A percentile compares a stretch with the other conserved stretches of the same genome.
These are phyloP conservation scores for Drosophila suzukii DNA, from an alignment of 1,140 invertebrate genomes.

Conservation along the genomic window DNA sequence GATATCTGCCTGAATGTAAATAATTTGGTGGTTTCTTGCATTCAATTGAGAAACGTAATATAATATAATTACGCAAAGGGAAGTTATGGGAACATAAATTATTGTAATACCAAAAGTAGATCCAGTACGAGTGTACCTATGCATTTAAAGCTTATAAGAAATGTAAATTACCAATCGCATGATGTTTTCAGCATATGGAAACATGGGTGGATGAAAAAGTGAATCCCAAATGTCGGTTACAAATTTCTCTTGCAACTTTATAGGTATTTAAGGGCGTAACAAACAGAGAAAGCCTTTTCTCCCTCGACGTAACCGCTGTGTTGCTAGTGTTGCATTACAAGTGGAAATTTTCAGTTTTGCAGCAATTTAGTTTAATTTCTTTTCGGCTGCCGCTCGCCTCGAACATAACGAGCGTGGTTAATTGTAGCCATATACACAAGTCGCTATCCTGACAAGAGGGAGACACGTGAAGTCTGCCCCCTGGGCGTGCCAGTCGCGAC, in stretches of 20 bases:
- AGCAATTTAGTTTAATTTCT: constrained; percentile 79
- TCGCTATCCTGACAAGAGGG: constrained; percentile 47
- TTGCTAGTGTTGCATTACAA: constrained; percentile 72
- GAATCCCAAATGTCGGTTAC: not conserved
- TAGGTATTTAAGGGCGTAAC: constrained; percentile 7
- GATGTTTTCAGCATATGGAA: too few species aligned
- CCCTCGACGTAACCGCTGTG: constrained; percentile 13
- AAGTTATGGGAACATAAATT: too few species aligned
- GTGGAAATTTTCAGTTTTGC: constrained; percentile 70
- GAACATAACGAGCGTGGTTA: constrained; percentile 77
- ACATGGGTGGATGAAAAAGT: not conserved
- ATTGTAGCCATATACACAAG: constrained; percentile 61
- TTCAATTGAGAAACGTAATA: too few species aligned
- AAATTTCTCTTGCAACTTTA: not conserved
- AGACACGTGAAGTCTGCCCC: constrained; percentile 21
- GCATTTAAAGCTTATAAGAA: too few species aligned
- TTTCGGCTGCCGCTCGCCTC: constrained; percentile 62
- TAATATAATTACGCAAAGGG: too few species aligned
- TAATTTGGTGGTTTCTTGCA: too few species aligned
- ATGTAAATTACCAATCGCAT: too few species aligned
- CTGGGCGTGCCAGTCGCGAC: constrained; percentile 33
- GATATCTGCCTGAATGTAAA: too few species aligned
- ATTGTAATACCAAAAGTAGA: too few species aligned
- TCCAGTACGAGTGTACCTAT: too few species aligned
- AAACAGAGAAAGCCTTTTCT: not conserved